phyloP scores from a whole-genome alignment of 2,888 invertebrate species.

The Spilarctia lutea region DNA sequence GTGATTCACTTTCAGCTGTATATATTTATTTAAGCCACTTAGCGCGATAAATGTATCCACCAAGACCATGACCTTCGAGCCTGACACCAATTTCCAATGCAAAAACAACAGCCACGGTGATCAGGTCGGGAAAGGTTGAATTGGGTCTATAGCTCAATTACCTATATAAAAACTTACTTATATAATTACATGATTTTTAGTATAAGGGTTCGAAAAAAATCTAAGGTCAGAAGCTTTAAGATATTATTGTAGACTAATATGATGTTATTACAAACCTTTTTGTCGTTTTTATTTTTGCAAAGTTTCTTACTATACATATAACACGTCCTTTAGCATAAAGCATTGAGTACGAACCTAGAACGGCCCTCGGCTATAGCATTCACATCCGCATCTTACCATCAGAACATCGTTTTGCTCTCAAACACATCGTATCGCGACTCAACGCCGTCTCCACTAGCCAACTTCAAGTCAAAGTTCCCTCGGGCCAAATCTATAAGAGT shows the following conservation, averaged over 20 bases:
- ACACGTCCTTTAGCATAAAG: constrained; percentile 43
- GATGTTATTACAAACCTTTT: not conserved
- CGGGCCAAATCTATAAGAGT: constrained; percentile 84
- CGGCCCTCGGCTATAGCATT: constrained; percentile 68
- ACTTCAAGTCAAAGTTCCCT: constrained; percentile 82
- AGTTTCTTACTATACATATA: constrained; percentile 32
- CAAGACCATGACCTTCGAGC: too few relatives aligned
- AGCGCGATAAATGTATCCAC: too few relatives aligned
- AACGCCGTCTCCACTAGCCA: constrained; percentile 58
- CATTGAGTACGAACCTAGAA: constrained; percentile 49
- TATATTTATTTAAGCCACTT: too few relatives aligned
- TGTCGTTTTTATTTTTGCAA: constrained; percentile 21
- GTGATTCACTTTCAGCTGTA: too few relatives aligned
- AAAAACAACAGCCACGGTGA: too few relatives aligned
- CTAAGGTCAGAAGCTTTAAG: not conserved
- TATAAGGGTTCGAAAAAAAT: not conserved
- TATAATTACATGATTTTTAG: not conserved
- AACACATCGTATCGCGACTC: constrained; percentile 70
- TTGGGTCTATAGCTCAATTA: not conserved
- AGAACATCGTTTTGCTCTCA: constrained; percentile 84
- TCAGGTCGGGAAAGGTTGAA: too few relatives aligned
- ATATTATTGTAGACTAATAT: not conserved
- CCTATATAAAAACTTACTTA: not conserved
- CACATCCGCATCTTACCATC: constrained; percentile 72
- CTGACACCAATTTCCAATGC: too few relatives aligned